These are phyloP conservation scores for Perodicticus potto DNA, from an alignment of 2,797 vertebrate species.

Conservation along the genomic window DNA sequence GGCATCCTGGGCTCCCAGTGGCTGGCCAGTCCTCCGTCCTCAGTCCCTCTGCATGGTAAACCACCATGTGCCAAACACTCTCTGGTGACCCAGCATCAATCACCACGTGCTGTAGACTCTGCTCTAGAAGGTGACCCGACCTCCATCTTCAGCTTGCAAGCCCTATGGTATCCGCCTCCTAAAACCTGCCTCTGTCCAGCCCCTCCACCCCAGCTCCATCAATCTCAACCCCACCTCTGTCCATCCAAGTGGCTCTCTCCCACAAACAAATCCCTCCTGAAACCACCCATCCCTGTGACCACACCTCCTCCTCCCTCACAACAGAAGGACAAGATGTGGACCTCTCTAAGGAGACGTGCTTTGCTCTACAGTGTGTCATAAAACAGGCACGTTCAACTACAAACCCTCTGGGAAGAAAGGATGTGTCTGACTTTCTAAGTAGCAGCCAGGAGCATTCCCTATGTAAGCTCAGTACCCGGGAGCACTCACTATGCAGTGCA, in stretches of 20 bases:
- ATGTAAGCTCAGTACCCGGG: too few relatives aligned
- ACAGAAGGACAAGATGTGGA: neutral
- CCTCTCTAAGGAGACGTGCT: neutral
- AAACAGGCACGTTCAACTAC: neutral
- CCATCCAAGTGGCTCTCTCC: neutral
- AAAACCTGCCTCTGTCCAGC: neutral
- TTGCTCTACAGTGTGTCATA: fast-evolving
- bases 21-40: fast-evolving
- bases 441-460: neutral
- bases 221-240: neutral
- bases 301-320: neutral
- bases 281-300: neutral
- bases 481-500: neutral
- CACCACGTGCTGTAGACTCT: fast-evolving
- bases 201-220: neutral
- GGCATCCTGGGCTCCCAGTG: neutral
- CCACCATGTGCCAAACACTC: neutral
- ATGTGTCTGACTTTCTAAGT: neutral
- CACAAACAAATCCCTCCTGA: neutral
- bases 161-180: fast-evolving
- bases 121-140: neutral
- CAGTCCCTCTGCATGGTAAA: fast-evolving
- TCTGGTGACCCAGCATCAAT: neutral
- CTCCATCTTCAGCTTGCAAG: too few relatives aligned
- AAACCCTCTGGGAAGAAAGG: neutral